Base-by-base conservation (phyloP, 2,113 vertebrate genomes). In the Mus pahari region DNA sequence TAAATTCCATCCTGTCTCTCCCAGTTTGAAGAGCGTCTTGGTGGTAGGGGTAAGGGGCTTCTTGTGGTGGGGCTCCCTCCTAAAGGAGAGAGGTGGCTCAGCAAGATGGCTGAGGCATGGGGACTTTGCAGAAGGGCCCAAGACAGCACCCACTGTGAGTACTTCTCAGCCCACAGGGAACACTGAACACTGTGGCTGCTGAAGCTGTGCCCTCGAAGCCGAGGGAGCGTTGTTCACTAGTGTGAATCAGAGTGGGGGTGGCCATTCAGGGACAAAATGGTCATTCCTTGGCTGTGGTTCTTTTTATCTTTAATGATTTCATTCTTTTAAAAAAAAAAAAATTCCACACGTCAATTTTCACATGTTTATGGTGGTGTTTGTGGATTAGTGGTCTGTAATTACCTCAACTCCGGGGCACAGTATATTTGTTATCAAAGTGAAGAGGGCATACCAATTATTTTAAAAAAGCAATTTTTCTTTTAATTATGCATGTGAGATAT, bases 401-500 rank as follows among this genome's bases (percentile, higher is more conserved):
- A 39, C 2, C 36, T 91, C 75, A 42, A 84, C 42, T 88, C 55
- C 62, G 74, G 55, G 94, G n/a, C 73, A 58, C 7, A 39, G 55
- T 74, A 4, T 92, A 36, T 45, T 92, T 81, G 16, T 74, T 82
- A 66, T 24, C 68, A 86, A 89, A 92, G 73, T 28, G 64, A 94
- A 96, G 78, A 74, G 42, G 28, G 42, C 58, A 6, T 42, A 17
- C 26, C 58, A 74, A 33, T 66, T 48, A 78, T 91, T 89, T 75
- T 3, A 33, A 20, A 45, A 45, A 64, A 50, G 19, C 9, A 48
- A 42, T 90, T 94, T 92, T 39, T 20, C 39, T 94, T 90, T 90
- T 84, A 97, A 86, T 86, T 91, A 73, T 73, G 3, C 78, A 55
- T 64, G 17, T 55, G 42, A 79, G 42, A 22, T 83, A n/a, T 92